Conservation (phyloP, 2,113 vertebrate genomes). For the Rhizomys pruinosus region DNA sequence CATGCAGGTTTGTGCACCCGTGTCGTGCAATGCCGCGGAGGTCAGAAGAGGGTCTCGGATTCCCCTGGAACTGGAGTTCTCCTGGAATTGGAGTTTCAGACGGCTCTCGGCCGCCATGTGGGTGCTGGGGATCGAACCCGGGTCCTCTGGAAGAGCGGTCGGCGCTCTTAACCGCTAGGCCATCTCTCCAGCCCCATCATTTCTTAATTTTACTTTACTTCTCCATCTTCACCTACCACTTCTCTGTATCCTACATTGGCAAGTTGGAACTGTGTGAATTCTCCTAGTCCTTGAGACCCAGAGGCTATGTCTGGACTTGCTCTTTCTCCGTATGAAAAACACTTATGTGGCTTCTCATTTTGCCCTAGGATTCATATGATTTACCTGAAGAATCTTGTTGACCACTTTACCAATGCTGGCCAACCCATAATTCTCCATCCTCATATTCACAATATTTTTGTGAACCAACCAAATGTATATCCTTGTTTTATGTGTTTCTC, state of each 20-base stretch:
- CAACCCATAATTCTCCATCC: neutral
- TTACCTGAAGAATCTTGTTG: neutral
- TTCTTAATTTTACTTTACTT: constrained; percentile 40
- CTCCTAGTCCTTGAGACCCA: neutral
- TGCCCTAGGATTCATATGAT: neutral
- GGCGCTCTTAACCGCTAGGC: too few species aligned
- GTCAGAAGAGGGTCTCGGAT: too few species aligned
- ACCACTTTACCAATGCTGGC: neutral
- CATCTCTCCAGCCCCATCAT: constrained; percentile 27
- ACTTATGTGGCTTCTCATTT: neutral
- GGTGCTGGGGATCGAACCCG: too few species aligned
- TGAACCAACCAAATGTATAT: neutral
- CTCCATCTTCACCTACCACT: neutral
- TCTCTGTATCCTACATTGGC: neutral
- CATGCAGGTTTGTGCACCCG: too few species aligned
- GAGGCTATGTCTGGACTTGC: neutral
- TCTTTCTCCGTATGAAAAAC: neutral
- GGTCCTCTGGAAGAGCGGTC: too few species aligned
- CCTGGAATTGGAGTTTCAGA: too few species aligned
- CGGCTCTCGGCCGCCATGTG: too few species aligned
- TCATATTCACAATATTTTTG: neutral
- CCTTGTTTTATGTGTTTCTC: neutral
- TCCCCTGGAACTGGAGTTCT: too few species aligned
- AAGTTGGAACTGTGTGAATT: neutral
- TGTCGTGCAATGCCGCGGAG: too few species aligned